Evolutionary conservation across 2,113 vertebrate species (phyloP), one percentile per base, ranked within the genome.

Genomic region (Parus major): DNA sequence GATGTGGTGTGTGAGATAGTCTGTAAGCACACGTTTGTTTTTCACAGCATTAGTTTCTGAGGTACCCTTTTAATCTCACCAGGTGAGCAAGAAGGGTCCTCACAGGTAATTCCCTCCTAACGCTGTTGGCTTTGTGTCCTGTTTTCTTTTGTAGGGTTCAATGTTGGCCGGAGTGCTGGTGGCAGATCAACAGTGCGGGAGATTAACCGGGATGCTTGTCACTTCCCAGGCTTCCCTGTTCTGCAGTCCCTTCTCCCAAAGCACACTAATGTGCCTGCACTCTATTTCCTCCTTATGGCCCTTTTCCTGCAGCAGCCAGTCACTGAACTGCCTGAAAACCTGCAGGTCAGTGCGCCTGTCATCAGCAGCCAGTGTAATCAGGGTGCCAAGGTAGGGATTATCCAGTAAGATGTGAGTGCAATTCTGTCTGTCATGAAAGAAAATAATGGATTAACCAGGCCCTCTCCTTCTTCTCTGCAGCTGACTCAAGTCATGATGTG

Each of bases 281-380:
- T 99, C 72, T 99, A 99, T 97, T 99, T 99, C 94, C 98, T 99
- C 93, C 99, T 99, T 84, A 99, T 99, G 99, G 99, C 99, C 9
- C 97, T 99, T 55, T 99, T 99, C 97, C 98, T 99, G 88, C 99
- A 99, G 97, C 99, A 99, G 98, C 99, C 99, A 1, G 98, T 99
- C 96, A 99, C 98, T 42, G 99, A 99, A 96, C 98, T 99, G 98
- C 99, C 99, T 24, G 99, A 99, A 97, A 99, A 99, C 97, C 99
- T 99, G 97, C 99, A 99, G 99, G 99, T 99, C 98, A 98, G 98
- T 98, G 98, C 96, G 24, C 98, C 98, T 97, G 97, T 98, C 97
- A 27, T 4, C 98, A 97, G 94, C 97, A 97, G 97, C 97, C 98
- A 97, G 86, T 97, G 97, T 98, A 98, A 98, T 92, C 98, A 89